Evolutionary conservation across 2,888 invertebrate species (phyloP).

Genomic region (Agrypnus murinus): DNA sequence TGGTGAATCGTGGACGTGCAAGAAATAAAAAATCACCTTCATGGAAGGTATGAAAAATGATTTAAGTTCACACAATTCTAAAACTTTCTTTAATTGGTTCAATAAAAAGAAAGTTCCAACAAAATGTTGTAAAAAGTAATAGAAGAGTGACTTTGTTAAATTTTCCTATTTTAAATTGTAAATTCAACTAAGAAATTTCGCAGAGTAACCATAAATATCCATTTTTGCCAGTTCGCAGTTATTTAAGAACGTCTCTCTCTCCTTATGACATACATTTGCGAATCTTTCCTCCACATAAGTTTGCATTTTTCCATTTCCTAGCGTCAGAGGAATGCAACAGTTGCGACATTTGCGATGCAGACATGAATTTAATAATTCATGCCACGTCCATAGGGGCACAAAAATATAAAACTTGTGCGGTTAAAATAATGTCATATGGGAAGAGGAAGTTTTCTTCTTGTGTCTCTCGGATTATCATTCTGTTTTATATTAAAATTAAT

Average conservation of each 20-base stretch:
- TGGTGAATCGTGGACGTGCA: no score
- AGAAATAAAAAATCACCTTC: no score
- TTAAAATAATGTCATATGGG: slow-evolving; percentile 56
- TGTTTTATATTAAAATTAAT: background rate
- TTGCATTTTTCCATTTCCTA: slow-evolving; percentile 41
- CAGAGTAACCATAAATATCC: slow-evolving; percentile 13
- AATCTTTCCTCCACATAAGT: slow-evolving; percentile 34
- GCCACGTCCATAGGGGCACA: slow-evolving; percentile 53
- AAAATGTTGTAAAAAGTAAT: no score
- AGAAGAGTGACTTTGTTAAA: background rate
- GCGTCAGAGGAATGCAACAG: slow-evolving; percentile 40
- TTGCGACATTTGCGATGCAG: slow-evolving; percentile 50
- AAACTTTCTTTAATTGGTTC: no score
- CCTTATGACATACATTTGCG: slow-evolving; percentile 32
- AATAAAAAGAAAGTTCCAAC: no score
- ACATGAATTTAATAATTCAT: slow-evolving; percentile 53
- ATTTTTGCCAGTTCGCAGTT: slow-evolving; percentile 26
- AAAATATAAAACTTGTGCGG: slow-evolving; percentile 55
- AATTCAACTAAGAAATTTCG: slow-evolving; percentile 20
- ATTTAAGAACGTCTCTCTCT: slow-evolving; percentile 27
- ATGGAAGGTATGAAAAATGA: no score
- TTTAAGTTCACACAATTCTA: no score
- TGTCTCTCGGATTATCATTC: slow-evolving; percentile 26
- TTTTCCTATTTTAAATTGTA: slow-evolving; percentile 18
- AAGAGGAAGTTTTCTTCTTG: slow-evolving; percentile 42